These are phyloP conservation scores for Neuroscelio doddi DNA, from an alignment of 2,888 invertebrate genomes.

Conservation along the genomic window DNA sequence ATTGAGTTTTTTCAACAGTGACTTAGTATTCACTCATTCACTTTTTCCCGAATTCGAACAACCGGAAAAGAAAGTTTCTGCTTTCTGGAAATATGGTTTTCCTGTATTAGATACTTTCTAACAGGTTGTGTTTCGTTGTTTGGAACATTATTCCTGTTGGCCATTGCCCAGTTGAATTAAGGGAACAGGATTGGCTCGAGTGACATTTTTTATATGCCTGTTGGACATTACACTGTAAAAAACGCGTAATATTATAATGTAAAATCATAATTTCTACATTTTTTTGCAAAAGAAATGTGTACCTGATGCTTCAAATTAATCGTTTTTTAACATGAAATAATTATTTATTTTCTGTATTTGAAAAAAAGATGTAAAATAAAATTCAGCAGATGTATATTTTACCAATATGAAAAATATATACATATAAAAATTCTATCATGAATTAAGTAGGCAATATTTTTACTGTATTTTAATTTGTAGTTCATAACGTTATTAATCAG, in stretches of 20 bases:
- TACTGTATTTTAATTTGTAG: not conserved
- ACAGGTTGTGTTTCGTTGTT: conserved; percentile 38
- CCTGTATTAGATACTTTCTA: conserved; percentile 39
- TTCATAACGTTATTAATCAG: too few species aligned
- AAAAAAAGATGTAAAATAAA: too few species aligned
- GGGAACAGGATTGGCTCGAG: conserved; percentile 25
- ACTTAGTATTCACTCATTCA: conserved; percentile 10
- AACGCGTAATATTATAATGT: conserved; percentile 21
- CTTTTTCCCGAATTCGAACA: conserved; percentile 36
- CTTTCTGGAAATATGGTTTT: conserved; percentile 47
- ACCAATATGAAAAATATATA: too few species aligned
- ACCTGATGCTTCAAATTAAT: too few species aligned
- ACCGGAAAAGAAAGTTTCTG: conserved; percentile 46
- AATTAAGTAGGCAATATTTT: too few species aligned
- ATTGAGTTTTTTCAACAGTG: conserved; percentile 16
- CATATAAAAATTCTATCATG: too few species aligned
- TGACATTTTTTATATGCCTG: conserved; percentile 18
- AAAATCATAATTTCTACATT: conserved; percentile 1
- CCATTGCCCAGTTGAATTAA: conserved; percentile 31
- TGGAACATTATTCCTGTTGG: conserved; percentile 29
- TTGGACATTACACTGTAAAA: conserved; percentile 39
- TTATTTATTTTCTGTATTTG: too few species aligned
- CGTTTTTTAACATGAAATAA: too few species aligned
- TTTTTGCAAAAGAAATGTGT: too few species aligned
- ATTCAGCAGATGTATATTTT: too few species aligned